phyloP scores from a whole-genome alignment of 2,888 invertebrate genomes.

The Nephrocerus scutellatus region DNA sequence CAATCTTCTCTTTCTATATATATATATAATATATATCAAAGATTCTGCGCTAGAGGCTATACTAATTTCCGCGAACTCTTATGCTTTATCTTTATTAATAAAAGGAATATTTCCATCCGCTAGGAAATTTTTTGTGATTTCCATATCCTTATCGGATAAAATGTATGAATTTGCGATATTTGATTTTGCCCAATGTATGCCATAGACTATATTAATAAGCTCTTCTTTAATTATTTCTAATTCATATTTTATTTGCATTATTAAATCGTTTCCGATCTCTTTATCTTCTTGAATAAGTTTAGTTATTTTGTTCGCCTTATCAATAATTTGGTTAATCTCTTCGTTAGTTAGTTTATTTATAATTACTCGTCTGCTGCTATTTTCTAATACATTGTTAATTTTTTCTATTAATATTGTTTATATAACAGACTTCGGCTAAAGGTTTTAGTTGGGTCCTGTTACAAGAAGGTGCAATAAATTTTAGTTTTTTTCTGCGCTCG shows the following conservation, averaged over 20 bases:
- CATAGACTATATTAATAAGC: slow-evolving; percentile 17
- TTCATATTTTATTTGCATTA: slow-evolving; percentile 15
- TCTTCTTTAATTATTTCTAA: slow-evolving; percentile 19
- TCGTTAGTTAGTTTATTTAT: slow-evolving; percentile 17
- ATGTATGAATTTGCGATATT: slow-evolving; percentile 20
- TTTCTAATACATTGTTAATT: slow-evolving; percentile 17
- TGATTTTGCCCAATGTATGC: slow-evolving; percentile 19
- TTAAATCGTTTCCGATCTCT: slow-evolving; percentile 8
- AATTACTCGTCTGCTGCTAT: slow-evolving; percentile 18
- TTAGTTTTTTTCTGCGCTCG: too few species aligned
- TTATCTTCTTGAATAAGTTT: slow-evolving; percentile 8
- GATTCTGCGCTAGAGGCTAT: slow-evolving; percentile 17
- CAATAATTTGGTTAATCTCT: slow-evolving; percentile 14
- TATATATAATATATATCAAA: slow-evolving; percentile 21
- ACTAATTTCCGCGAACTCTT: slow-evolving; percentile 23
- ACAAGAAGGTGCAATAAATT: too few species aligned
- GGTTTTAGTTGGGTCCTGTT: too few species aligned
- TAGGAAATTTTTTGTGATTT: slow-evolving; percentile 15
- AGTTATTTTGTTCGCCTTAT: slow-evolving; percentile 11
- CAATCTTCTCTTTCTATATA: slow-evolving; percentile 19
- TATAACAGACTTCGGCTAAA: too few species aligned
- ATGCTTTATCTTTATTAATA: slow-evolving; percentile 20
- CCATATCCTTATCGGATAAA: slow-evolving; percentile 19
- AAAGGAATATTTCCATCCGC: slow-evolving; percentile 19
- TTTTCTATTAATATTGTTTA: slow-evolving; percentile 9